Conservation (phyloP, 37 sponge, comb jelly and placozoan species). For the Haliclona indistincta region DNA sequence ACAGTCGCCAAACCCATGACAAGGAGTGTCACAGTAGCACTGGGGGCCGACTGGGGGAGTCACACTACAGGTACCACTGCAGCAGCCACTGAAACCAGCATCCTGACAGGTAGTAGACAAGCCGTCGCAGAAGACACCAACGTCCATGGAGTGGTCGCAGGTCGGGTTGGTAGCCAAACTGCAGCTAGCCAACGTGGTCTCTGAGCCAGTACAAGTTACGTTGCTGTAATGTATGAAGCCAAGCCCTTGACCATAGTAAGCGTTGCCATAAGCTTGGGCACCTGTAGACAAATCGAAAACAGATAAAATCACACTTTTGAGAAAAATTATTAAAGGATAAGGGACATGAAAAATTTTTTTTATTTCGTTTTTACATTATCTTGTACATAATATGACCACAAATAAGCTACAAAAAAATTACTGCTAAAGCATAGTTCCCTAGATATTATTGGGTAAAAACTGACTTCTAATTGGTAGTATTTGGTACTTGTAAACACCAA, state of each 20-base stretch:
- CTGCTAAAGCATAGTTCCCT: too few relatives aligned
- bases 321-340: too few relatives aligned
- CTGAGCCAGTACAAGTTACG: not conserved
- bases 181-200: not conserved
- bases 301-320: conserved; percentile 2
- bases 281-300: not conserved
- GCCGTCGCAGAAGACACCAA: not conserved
- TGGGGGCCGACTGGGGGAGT: conserved; percentile 7
- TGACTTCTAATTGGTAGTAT: too few relatives aligned
- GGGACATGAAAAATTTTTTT: too few relatives aligned
- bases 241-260: not conserved
- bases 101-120: too few relatives aligned
- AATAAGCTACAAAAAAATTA: too few relatives aligned
- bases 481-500: too few relatives aligned
- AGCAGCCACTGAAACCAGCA: not conserved
- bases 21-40: conserved; percentile 54
- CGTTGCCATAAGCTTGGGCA: conserved; percentile 7
- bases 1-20: conserved; percentile 40
- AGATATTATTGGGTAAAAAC: too few relatives aligned
- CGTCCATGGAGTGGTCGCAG: not conserved
- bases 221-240: not conserved
- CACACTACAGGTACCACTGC: not conserved
- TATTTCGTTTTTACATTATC: too few relatives aligned
- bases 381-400: too few relatives aligned
- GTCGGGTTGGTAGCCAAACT: not conserved